A percentile compares a stretch with the other conserved stretches of the same genome.
phyloP scores from a whole-genome alignment of 1,140 invertebrate species.

The Elymnias hypermnestra region DNA sequence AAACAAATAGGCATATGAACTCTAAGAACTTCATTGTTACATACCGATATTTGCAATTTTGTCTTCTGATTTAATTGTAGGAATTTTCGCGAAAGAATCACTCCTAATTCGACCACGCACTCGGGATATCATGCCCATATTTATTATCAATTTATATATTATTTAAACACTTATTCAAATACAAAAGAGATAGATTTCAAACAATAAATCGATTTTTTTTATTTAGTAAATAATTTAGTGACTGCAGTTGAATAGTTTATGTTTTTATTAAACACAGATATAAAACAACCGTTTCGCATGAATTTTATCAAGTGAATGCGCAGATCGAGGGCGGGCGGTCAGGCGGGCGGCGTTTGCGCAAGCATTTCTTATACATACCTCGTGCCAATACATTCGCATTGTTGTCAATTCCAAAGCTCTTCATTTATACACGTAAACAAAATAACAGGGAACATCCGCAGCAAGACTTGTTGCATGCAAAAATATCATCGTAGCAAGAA shows the following conservation, averaged over 20 bases:
- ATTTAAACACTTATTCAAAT: background rate
- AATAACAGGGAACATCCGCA: constrained; percentile 8
- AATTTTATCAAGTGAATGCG: constrained; percentile 53
- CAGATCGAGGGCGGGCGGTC: constrained; percentile 31
- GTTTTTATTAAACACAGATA: background rate
- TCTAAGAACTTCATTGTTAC: too few species aligned
- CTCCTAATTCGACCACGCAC: constrained; percentile 79
- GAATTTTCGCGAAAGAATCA: constrained; percentile 78
- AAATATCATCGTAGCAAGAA: constrained; percentile 5
- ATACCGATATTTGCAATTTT: constrained; percentile 81
- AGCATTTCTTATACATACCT: constrained; percentile 12
- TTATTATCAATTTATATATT: constrained; percentile 2
- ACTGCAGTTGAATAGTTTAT: too few species aligned
- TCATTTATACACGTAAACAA: constrained; percentile 10
- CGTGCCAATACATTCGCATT: constrained; percentile 28
- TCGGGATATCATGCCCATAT: constrained; percentile 82
- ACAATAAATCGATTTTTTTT: background rate
- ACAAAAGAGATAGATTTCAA: background rate
- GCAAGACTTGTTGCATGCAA: constrained; percentile 5
- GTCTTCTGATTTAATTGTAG: constrained; percentile 77
- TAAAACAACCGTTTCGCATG: constrained; percentile 28
- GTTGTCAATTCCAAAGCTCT: constrained; percentile 27
- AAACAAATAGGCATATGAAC: too few species aligned
- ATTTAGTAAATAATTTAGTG: too few species aligned
- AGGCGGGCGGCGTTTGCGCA: constrained; percentile 56